These are phyloP conservation scores for Halyomorpha halys DNA, from an alignment of 1,140 invertebrate genomes.

Conservation along the genomic window DNA sequence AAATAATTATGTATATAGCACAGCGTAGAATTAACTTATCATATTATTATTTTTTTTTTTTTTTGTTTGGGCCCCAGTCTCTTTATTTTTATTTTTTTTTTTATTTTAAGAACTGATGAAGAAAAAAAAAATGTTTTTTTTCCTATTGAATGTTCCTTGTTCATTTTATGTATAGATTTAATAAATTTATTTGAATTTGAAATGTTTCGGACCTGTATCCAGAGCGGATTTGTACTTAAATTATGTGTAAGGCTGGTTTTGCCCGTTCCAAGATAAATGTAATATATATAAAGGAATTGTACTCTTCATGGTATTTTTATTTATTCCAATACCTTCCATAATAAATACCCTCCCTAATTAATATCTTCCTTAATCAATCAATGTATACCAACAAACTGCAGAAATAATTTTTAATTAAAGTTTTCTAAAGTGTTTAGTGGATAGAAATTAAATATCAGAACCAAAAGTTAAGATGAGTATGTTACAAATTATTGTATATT, in stretches of 20 bases:
- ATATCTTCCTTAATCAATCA: not conserved
- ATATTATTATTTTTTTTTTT: conserved; percentile 17
- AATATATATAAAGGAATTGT: conserved; percentile 32
- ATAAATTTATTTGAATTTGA: conserved; percentile 10
- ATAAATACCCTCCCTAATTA: too few relatives aligned
- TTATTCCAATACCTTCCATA: not conserved
- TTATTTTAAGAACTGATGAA: conserved; percentile 9
- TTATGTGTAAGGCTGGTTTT: conserved; percentile 15
- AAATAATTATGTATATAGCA: conserved; percentile 26
- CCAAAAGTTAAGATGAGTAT: too few relatives aligned
- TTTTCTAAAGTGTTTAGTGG: too few relatives aligned
- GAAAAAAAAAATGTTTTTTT: not conserved
- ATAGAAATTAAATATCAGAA: too few relatives aligned
- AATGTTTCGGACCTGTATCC: not conserved
- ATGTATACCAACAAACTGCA: too few relatives aligned
- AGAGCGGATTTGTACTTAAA: conserved; percentile 20
- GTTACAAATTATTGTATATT: too few relatives aligned
- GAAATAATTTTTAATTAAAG: too few relatives aligned
- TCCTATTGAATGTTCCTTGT: conserved; percentile 17
- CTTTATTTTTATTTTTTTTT: not conserved
- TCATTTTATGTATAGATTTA: conserved; percentile 6
- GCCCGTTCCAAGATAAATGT: conserved; percentile 24
- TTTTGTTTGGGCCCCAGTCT: conserved; percentile 11
- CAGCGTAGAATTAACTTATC: conserved; percentile 14
- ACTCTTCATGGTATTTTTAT: conserved; percentile 18